Percentiles rank a stretch among this genome's conserved stretches.
These are phyloP conservation scores for Arnoldichthys spilopterus DNA, from an alignment of 2,797 vertebrate species.

Conservation along the genomic window DNA sequence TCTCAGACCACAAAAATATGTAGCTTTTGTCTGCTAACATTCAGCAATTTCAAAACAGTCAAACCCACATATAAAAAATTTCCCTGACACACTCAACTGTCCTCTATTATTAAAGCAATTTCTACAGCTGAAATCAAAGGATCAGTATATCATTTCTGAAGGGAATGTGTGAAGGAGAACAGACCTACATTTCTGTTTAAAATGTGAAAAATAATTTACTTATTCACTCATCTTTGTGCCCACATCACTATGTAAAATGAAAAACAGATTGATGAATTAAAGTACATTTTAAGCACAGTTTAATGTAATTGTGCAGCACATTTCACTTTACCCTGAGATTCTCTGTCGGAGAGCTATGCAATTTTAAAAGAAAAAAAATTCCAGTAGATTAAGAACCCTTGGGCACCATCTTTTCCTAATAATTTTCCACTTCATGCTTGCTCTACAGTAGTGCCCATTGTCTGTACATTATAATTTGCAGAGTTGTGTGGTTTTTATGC, in stretches of 20 bases:
- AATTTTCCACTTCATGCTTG: background rate
- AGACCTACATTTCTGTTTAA: background rate
- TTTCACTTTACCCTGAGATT: background rate
- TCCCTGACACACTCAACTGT: background rate
- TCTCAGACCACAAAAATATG: background rate
- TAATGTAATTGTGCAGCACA: background rate
- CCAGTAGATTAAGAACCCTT: background rate
- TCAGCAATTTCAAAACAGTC: background rate
- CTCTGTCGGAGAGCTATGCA: background rate
- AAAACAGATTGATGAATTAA: background rate
- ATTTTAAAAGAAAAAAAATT: background rate
- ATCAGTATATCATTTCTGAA: background rate
- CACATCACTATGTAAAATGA: background rate
- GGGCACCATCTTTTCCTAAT: background rate
- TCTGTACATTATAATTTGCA: background rate
- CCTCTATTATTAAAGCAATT: background rate
- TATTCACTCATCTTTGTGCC: background rate
- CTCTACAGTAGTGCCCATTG: background rate
- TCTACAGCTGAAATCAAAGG: background rate
- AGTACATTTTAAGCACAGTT: background rate
- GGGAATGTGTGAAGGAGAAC: background rate
- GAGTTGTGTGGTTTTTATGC: background rate
- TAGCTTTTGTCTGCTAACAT: background rate
- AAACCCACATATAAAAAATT: background rate
- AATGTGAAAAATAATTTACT: constrained; percentile 1